Evolutionary conservation across 2,888 invertebrate species (phyloP), one percentile per base, ranked within the genome.

Genomic region (Deladenus siricidicola): DNA sequence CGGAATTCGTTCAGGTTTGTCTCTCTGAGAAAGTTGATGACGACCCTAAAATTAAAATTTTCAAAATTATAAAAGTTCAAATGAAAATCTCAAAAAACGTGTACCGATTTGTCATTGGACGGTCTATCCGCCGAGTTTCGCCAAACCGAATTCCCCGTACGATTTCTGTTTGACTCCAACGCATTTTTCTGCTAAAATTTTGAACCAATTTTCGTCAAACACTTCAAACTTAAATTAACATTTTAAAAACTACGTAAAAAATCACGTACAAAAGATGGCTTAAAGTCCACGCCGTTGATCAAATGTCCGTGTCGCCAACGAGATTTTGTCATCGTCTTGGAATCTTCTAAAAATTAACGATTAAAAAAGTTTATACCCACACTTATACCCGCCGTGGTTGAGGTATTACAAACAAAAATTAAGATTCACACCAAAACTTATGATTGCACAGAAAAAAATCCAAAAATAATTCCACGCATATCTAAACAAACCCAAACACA

Each of bases 1-100:
- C 6, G 78, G 78, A n/a, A 76, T 55, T 47, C 64, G 67, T 58
- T 77, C 75, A 4, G 34, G 53, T 63, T 50, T 63, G 50, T 48
- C 65, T 64, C 42, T n/a, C n/a, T 56, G 59, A 4, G 45, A 45
- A 47, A 69, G 66, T 2, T 62, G 39, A 23, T 53, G 57, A 21
- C 57, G 57, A n/a, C 6, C n/a, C 57, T 57, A 14, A 50, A 26
- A 49, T 26, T 3, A 49, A 49, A 14, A 49, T 14, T 10, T 34
- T 34, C 6, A 34, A 34, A 34, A 34, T 10, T 34, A 34, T 34
- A 34, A 34, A 14, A 34, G 14, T 50, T 50, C 1, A 50, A n/a
- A 6, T 17, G 3, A 24, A 26, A 50, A 50, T 17, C 1, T 24
- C 19, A 21, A 24, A 28, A 4, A 10, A 26, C 4, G 24, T 26